Conservation (phyloP, 35 echinoderm and acorn worm genomes). For the Stichopus chloronotus region DNA sequence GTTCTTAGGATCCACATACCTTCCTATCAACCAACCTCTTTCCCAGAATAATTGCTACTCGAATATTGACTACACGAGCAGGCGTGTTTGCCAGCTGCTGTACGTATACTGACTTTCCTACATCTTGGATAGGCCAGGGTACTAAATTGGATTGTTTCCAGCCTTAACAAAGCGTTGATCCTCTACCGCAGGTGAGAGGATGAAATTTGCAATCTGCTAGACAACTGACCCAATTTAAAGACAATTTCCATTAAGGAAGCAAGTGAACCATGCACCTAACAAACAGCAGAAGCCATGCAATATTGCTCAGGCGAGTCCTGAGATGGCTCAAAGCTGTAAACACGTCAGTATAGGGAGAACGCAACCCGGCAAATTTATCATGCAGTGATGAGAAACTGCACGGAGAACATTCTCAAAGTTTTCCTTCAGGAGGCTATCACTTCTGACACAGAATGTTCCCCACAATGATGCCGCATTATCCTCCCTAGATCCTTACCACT, state of each 20-base stretch:
- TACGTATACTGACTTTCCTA: not conserved
- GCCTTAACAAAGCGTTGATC: not conserved
- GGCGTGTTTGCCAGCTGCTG: not conserved
- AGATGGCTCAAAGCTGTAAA: not conserved
- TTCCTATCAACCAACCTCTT: not conserved
- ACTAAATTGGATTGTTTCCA: not conserved
- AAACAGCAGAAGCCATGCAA: not conserved
- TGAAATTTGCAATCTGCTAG: not conserved
- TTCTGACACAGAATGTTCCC: too few relatives aligned
- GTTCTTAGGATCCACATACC: not conserved
- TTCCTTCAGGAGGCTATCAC: too few relatives aligned
- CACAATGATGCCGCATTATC: too few relatives aligned
- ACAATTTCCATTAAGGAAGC: conserved; percentile 7
- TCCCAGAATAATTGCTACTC: not conserved
- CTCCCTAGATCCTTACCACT: too few relatives aligned
- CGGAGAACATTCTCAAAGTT: too few relatives aligned
- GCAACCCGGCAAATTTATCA: too few relatives aligned
- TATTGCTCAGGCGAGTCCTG: not conserved
- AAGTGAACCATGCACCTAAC: not conserved
- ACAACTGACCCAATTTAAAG: conserved; percentile 42
- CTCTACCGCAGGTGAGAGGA: not conserved
- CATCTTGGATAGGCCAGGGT: not conserved
- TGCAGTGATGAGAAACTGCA: too few relatives aligned
- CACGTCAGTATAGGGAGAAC: not conserved
- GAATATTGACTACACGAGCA: not conserved